Base-by-base conservation (phyloP, 2,113 vertebrate genomes). In the Poecilia latipinna region DNA sequence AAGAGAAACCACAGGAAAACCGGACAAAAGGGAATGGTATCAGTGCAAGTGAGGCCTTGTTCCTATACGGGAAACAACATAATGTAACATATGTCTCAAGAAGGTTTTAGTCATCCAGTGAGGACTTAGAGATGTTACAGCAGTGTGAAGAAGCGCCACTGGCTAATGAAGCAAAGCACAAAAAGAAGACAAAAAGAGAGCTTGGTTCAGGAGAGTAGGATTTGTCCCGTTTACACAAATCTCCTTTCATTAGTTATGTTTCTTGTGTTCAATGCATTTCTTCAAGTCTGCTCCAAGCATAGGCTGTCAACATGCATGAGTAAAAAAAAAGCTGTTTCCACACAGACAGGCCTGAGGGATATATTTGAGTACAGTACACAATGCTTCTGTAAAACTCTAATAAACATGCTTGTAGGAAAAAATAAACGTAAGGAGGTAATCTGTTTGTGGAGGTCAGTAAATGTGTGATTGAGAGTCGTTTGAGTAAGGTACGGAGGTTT, bases 241-340 rank as follows among this genome's bases (percentile, higher is more conserved):
- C 84, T 90, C 71, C 74, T 83, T 91, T 93, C 92, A 92, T 93
- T 94, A 93, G 91, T 90, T 83, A 75, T 78, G 74, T 81, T 90
- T 86, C 81, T 66, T 78, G 78, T 69, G 80, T 86, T 88, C 70
- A 72, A 83, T 64, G 57, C 87, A 82, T 87, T 68, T 78, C 86
- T 89, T 86, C 66, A 79, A 88, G 90, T 84, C 80, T 74, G 86
- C 87, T 90, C 86, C 81, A 78, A 90, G 84, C 84, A 78, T 84
- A 66, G 78, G 81, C 89, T 93, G 93, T 94, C 93, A 93, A 75
- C 24, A 89, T 68, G 67, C 86, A 91, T 82, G 73, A 19, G 29
- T 63, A 66, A 64, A 73, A 80, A 73, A 80, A 60, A 80, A 72
- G 63, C 72, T 77, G 85, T 90, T 93, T 94, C 86, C 89, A 86